Conservation (phyloP, 2,113 vertebrate species). For the Ictidomys tridecemlineatus region DNA sequence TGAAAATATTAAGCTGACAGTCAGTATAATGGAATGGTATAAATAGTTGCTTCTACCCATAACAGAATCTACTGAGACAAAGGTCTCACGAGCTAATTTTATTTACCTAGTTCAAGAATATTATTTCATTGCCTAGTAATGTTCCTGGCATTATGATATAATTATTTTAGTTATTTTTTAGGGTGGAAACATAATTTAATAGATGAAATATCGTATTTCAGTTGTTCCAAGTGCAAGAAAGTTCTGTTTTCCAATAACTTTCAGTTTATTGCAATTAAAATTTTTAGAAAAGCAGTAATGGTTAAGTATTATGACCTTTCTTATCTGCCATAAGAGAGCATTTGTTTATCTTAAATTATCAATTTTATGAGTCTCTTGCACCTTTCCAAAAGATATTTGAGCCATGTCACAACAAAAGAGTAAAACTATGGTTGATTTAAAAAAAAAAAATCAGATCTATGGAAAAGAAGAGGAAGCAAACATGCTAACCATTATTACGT, state of each 20-base stretch:
- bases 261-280: slow-evolving; percentile 2
- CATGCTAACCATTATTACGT: background rate
- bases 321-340: background rate
- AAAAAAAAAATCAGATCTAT: background rate
- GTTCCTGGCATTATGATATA: background rate
- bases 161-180: slow-evolving; percentile 5
- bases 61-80: background rate
- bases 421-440: background rate
- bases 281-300: background rate
- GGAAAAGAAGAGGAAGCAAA: background rate
- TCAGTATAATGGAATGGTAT: background rate
- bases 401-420: background rate
- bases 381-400: slow-evolving; percentile 33
- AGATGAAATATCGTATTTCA: background rate
- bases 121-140: slow-evolving; percentile 13
- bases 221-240: slow-evolving; percentile 45
- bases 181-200: slow-evolving; percentile 41
- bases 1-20: slow-evolving; percentile 29
- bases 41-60: background rate
- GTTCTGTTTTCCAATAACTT: slow-evolving; percentile 12
- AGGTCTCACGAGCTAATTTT: slow-evolving; percentile 32
- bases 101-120: background rate
- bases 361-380: background rate
- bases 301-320: slow-evolving; percentile 18
- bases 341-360: slow-evolving; percentile 44